Evolutionary conservation across 2,113 vertebrate genomes (phyloP).

Genomic region (Rhineura floridana): DNA sequence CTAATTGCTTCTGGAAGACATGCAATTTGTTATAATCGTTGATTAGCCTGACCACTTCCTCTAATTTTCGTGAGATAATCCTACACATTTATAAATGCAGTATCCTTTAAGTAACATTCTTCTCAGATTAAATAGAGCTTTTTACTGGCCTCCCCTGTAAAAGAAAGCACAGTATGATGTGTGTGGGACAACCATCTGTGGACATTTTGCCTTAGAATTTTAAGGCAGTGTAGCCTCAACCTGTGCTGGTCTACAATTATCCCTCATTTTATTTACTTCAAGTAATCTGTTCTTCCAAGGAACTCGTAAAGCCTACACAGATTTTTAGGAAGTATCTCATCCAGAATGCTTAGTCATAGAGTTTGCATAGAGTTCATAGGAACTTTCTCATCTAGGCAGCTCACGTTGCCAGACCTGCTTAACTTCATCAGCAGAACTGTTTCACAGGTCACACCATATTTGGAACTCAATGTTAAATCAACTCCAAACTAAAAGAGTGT

Average conservation of each 20-base stretch:
- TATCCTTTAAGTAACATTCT: background rate
- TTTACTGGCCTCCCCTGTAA: background rate
- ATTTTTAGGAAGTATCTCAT: background rate
- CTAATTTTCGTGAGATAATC: background rate
- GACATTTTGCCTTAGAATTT: background rate
- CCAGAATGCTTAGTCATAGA: background rate
- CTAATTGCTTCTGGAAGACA: slow-evolving; percentile 49
- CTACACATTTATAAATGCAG: background rate
- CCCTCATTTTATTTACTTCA: background rate
- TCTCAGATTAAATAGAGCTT: background rate
- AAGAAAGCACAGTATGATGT: background rate
- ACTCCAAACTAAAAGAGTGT: too few relatives aligned
- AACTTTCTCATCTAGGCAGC: too few relatives aligned
- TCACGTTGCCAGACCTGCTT: background rate
- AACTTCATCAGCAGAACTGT: background rate
- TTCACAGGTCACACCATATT: background rate
- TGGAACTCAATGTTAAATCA: background rate
- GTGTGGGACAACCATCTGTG: background rate
- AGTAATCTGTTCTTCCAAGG: background rate
- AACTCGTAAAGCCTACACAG: background rate
- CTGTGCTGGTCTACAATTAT: background rate
- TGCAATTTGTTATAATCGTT: slow-evolving; percentile 46
- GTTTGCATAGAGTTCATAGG: too few relatives aligned
- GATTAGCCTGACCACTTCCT: slow-evolving; percentile 6
- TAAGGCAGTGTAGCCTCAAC: background rate